A percentile compares a stretch with the other conserved stretches of the same genome.
Evolutionary conservation across 2,888 invertebrate genomes (phyloP).

Genomic region (Phorcus lineatus): DNA sequence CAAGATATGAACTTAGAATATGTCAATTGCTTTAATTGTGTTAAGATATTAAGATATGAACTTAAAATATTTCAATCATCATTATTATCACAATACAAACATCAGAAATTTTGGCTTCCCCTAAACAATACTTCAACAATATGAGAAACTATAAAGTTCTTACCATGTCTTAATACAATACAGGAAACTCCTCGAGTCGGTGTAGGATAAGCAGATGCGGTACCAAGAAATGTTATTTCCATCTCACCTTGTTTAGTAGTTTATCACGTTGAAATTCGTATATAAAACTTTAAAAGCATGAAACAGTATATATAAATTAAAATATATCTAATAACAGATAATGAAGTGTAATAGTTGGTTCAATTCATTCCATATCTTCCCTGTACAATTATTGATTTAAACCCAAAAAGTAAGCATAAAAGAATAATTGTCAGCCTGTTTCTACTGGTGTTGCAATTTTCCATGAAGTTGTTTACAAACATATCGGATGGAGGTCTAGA

Average conservation of each 20-base stretch:
- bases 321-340: too few species aligned
- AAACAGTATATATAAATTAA: neutral
- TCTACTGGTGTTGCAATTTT: too few species aligned
- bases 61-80: too few species aligned
- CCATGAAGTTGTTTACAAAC: too few species aligned
- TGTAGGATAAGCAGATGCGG: slow-evolving; percentile 70
- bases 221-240: slow-evolving; percentile 70
- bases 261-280: neutral
- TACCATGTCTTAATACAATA: slow-evolving; percentile 60
- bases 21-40: too few species aligned
- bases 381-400: too few species aligned
- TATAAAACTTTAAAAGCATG: neutral
- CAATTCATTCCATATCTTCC: too few species aligned
- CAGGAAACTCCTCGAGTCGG: slow-evolving; percentile 68
- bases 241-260: slow-evolving; percentile 29
- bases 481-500: neutral
- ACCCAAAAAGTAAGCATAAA: too few species aligned
- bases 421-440: too few species aligned
- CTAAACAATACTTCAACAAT: neutral
- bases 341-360: too few species aligned
- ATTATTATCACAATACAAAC: slow-evolving; percentile 9
- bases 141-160: slow-evolving; percentile 5
- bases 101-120: neutral
- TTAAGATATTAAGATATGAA: too few species aligned
- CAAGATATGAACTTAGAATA: too few species aligned